phyloP scores from a whole-genome alignment of 2,797 vertebrate genomes.

The Kryptolebias ocellatus region DNA sequence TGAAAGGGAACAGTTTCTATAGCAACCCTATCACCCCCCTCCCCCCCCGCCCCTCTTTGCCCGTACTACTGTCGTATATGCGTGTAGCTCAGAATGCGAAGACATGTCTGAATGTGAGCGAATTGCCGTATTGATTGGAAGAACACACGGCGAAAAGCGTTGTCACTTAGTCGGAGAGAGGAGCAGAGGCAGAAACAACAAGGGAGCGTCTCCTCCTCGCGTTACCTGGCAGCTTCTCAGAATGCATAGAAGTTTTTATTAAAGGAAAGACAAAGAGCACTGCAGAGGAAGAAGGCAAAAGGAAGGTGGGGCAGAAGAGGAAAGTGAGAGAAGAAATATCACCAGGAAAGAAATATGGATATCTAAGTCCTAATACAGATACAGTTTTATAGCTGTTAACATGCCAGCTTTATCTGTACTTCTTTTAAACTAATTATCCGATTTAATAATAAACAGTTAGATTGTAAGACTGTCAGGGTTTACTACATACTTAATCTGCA shows the following conservation, averaged over 20 bases:
- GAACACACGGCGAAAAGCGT: conserved; percentile 51
- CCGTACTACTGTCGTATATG: conserved; percentile 6
- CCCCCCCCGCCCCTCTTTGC: conserved; percentile 20
- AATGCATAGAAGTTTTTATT: conserved; percentile 67
- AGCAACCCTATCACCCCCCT: conserved; percentile 70
- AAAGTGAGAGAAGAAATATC: conserved; percentile 27
- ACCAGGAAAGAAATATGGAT: conserved; percentile 20
- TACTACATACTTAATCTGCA: background rate
- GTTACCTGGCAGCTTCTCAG: conserved; percentile 69
- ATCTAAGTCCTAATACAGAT: conserved; percentile 39
- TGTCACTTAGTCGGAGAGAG: conserved; percentile 62
- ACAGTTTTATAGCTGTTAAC: conserved; percentile 14
- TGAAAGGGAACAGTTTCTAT: conserved; percentile 82
- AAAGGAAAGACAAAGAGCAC: conserved; percentile 61
- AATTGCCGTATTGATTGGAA: conserved; percentile 62
- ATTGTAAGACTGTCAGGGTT: conserved; percentile 1
- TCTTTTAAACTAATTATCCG: background rate
- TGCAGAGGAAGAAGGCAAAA: conserved; percentile 49
- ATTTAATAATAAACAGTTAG: background rate
- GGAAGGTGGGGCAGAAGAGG: conserved; percentile 43
- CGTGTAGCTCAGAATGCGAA: conserved; percentile 34
- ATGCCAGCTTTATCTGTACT: background rate
- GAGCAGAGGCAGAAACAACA: conserved; percentile 54
- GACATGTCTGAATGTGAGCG: conserved; percentile 47
- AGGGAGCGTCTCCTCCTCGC: conserved; percentile 56